phyloP scores from a whole-genome alignment of 2,797 vertebrate species.

The Falco columbarius region DNA sequence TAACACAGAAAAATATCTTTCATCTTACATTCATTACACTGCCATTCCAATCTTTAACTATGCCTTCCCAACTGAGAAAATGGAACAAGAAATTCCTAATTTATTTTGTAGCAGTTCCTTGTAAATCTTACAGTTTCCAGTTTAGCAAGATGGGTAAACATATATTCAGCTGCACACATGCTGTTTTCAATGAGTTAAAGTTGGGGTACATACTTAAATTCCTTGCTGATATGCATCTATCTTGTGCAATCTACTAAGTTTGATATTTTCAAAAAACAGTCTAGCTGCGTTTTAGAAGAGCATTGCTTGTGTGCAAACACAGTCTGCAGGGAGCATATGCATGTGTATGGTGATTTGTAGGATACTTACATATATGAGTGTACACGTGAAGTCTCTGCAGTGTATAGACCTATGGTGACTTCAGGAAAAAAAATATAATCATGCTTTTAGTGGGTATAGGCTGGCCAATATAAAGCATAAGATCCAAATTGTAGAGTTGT shows the following conservation, averaged over 20 bases:
- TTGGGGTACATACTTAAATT: neutral
- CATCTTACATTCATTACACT: neutral
- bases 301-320: neutral
- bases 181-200: neutral
- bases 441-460: neutral
- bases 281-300: neutral
- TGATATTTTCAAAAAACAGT: neutral
- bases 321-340: neutral
- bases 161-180: neutral
- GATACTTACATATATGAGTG: neutral
- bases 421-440: neutral
- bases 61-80: neutral
- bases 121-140: neutral
- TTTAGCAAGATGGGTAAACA: neutral
- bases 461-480: neutral
- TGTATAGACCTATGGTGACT: neutral
- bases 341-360: neutral
- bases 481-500: neutral
- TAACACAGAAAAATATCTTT: neutral
- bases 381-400: neutral
- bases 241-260: no score
- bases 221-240: neutral
- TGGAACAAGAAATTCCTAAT: accelerated
- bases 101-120: neutral
- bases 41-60: neutral